Evolutionary conservation across 2,888 invertebrate genomes (phyloP).

Genomic region (Conomelus anceps): DNA sequence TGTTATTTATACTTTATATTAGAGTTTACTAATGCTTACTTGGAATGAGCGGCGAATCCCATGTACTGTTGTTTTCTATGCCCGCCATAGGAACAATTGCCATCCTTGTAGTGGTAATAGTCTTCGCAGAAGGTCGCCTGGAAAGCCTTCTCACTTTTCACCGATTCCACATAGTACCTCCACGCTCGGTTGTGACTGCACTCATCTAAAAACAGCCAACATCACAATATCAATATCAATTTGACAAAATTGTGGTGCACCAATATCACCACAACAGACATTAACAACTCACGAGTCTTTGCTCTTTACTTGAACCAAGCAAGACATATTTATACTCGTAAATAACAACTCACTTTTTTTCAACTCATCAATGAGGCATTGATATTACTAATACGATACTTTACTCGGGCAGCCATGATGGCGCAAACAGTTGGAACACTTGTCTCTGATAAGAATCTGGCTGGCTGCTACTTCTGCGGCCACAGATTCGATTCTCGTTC

Average conservation of each 20-base stretch:
- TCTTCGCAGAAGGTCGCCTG: slow-evolving; percentile 55
- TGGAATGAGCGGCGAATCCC: slow-evolving; percentile 57
- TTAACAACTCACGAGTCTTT: no score
- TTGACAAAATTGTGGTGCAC: not conserved
- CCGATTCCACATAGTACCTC: slow-evolving; percentile 67
- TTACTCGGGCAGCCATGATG: no score
- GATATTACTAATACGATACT: no score
- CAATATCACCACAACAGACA: not conserved
- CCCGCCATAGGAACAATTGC: slow-evolving; percentile 23
- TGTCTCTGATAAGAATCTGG: no score
- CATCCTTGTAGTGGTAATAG: slow-evolving; percentile 28
- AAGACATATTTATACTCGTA: no score
- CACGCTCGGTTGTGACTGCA: slow-evolving; percentile 76
- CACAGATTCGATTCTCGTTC: no score
- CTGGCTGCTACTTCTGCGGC: no score
- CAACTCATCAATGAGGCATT: no score
- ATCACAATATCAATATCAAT: slow-evolving; percentile 11
- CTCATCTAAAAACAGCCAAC: slow-evolving; percentile 57
- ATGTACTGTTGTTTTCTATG: slow-evolving; percentile 47
- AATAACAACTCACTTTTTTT: no score
- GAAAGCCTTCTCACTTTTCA: slow-evolving; percentile 59
- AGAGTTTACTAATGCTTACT: no score
- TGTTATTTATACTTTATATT: slow-evolving; percentile 1
- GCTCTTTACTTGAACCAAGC: no score
- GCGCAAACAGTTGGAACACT: no score